Conservation (phyloP, 35 echinoderm and acorn worm genomes). For the Ophiothrix spiculata region DNA sequence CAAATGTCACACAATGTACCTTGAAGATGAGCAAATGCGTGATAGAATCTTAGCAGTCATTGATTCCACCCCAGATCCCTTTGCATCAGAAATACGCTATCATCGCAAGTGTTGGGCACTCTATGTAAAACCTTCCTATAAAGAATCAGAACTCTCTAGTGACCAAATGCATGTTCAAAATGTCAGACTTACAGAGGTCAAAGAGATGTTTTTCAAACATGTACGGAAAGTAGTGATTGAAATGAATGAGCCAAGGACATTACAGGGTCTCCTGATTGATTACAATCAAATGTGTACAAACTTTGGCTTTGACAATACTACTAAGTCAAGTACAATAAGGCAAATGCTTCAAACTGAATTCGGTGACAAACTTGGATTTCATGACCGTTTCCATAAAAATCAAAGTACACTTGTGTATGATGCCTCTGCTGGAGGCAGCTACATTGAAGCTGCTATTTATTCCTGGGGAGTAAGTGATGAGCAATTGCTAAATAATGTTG, state of each 20-base stretch:
- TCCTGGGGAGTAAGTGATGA: conserved; percentile 39
- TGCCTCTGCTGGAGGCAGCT: conserved; percentile 12
- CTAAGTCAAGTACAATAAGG: conserved; percentile 18
- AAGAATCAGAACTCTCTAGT: not conserved
- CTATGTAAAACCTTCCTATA: not conserved
- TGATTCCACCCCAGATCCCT: not conserved
- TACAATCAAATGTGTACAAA: conserved; percentile 33
- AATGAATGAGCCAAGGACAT: conserved; percentile 31
- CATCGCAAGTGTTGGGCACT: not conserved
- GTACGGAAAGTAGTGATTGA: conserved; percentile 26
- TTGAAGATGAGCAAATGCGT: not conserved
- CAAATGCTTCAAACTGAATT: conserved; percentile 40
- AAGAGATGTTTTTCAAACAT: conserved; percentile 31
- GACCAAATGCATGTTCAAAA: conserved; percentile 6
- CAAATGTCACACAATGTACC: not conserved
- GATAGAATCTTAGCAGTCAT: not conserved
- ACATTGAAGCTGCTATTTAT: conserved; percentile 39
- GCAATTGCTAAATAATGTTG: conserved; percentile 32
- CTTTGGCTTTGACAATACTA: not conserved
- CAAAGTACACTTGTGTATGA: conserved; percentile 36
- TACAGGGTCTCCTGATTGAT: conserved; percentile 43
- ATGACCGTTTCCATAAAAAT: conserved; percentile 32
- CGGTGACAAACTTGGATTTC: conserved; percentile 31
- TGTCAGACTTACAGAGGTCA: conserved; percentile 28
- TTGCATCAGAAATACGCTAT: not conserved